Evolutionary conservation across 2,797 vertebrate species (phyloP), one percentile per base, ranked within the genome.

Genomic region (Linurgus olivaceus): DNA sequence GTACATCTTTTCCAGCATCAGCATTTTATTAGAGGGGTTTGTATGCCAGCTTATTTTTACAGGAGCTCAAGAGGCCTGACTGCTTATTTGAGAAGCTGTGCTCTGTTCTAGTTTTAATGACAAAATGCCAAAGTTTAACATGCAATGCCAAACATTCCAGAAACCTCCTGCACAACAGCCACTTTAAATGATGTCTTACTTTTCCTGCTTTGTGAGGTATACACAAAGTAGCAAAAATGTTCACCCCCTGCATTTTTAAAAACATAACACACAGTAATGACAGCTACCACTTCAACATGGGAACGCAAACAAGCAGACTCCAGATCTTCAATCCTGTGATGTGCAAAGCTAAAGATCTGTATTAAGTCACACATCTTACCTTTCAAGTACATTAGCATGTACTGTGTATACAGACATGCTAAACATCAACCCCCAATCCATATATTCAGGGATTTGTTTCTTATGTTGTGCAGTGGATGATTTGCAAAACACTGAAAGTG

Each of bases 11-110:
- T 81, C 93, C 90, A 93, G 88, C 48, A 96, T 95, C 94, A 96
- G 93, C 80, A n/a, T 93, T 96, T 94, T 96, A 91, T 84, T 82
- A 88, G 52, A 90, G 55, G 29, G 21, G 67, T 35, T 94, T 95
- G 42, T 90, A 93, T 93, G 92, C 93, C 93, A 97, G 83, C 67
- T 92, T 93, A 96, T 94, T 97, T 96, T 96, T 90, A 92, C 93
- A 95, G 95, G 93, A 93, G 88, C 86, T 93, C 74, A 84, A 88
- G 92, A 88, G 73, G 85, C 65, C 78, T 15, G 23, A 66, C 76
- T 76, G 79, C 76, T 28, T 90, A 88, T 55, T 92, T 88, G 66
- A 86, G 62, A 92, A 86, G 48, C 63, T 84, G 65, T 14, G 55
- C 74, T 94, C 55, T 31, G 48, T 40, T 97, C 71, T 62, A 92